phyloP scores from a whole-genome alignment of 1,140 invertebrate species.

The Spodoptera litura region DNA sequence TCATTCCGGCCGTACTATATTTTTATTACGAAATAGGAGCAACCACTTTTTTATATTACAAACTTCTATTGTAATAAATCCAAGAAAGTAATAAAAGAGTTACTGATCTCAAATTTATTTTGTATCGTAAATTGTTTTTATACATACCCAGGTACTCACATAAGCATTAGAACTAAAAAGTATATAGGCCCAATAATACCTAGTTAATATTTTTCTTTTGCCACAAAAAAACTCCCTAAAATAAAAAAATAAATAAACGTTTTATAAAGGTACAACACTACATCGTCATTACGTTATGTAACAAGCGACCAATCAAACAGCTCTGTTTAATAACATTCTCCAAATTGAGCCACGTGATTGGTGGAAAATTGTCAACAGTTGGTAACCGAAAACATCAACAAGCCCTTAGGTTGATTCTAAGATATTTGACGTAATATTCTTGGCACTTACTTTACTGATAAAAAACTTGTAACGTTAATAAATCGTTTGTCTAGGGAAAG shows the following conservation, averaged over 20 bases:
- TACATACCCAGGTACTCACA: no score
- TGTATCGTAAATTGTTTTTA: background rate
- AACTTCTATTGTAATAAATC: background rate
- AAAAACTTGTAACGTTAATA: conserved; percentile 6
- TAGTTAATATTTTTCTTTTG: background rate
- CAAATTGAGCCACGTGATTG: conserved; percentile 42
- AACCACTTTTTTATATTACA: no score
- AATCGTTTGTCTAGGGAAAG: background rate
- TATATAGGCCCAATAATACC: background rate
- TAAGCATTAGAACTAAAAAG: no score
- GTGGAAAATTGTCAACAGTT: conserved; percentile 42
- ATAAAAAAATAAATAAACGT: conserved; percentile 1
- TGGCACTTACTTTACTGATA: background rate
- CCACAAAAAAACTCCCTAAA: no score
- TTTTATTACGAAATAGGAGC: no score
- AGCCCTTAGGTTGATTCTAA: conserved; percentile 10
- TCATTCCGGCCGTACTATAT: no score
- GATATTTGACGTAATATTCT: conserved; percentile 31
- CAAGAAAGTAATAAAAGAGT: background rate
- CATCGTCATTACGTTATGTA: conserved; percentile 37
- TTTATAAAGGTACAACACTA: conserved; percentile 15
- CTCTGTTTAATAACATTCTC: conserved; percentile 40
- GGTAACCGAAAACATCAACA: conserved; percentile 40
- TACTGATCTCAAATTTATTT: background rate
- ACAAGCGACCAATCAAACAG: conserved; percentile 32